Evolutionary conservation across 2,797 vertebrate genomes (phyloP).

Genomic region (Hylomyscus alleni): DNA sequence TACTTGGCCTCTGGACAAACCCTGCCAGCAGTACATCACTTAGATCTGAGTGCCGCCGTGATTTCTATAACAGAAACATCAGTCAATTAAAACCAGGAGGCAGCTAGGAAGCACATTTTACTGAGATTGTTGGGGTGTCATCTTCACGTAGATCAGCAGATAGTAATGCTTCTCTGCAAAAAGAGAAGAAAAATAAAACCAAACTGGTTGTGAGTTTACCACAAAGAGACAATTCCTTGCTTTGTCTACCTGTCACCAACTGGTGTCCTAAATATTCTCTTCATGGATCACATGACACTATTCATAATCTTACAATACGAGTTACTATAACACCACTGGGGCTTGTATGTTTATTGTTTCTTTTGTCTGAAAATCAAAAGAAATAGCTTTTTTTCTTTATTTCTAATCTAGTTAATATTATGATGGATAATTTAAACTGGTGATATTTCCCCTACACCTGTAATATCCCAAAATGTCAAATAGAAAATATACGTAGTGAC

Average conservation of each 20-base stretch:
- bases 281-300: neutral
- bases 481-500: neutral
- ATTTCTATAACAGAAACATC: constrained; percentile 56
- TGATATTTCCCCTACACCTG: neutral
- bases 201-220: neutral
- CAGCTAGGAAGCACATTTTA: constrained; percentile 55
- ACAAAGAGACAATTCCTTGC: neutral
- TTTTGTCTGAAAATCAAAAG: neutral
- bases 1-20: neutral
- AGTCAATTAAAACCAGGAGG: constrained; percentile 55
- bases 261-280: neutral
- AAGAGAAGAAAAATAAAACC: neutral
- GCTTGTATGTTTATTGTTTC: neutral
- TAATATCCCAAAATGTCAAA: neutral
- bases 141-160: neutral
- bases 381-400: neutral
- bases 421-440: neutral
- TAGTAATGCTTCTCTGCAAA: constrained; percentile 12
- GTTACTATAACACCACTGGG: neutral
- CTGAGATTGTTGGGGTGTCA: neutral
- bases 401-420: neutral
- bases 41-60: neutral
- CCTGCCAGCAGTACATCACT: constrained; percentile 29
- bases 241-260: neutral
- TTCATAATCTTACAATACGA: neutral